Base-by-base conservation (phyloP, 2,113 vertebrate species). In the Lamprotornis superbus region DNA sequence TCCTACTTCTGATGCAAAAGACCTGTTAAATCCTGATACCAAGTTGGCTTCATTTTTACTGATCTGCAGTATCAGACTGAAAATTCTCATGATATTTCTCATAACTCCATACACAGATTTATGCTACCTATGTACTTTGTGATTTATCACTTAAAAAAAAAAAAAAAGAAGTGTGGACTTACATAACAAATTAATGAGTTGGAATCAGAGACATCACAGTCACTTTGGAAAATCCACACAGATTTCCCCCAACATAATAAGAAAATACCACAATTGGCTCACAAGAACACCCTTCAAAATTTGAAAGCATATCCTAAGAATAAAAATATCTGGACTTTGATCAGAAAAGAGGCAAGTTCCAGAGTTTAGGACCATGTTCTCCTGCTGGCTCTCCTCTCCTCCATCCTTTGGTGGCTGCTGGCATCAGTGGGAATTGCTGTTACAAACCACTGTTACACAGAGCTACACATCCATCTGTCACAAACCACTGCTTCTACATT, bases 81-180 rank as follows among this genome's bases (percentile, higher is more conserved):
- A 84, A 65, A 84, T 53, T 81, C 83, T 59, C 65, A 49, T 47
- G 35, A 20, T 23, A 46, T 61, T 89, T 68, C 84, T 90, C 47
- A 18, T 31, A 85, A 88, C n/a, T 80, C 52, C 67, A 73, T 28
- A 69, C 18, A 77, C 12, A 76, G 61, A 83, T 46, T 86, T 88
- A 53, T n/a, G 67, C 47, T 82, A 84, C 63, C 49, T 59, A 53
- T 5, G 15, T 70, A 59, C 44, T 74, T 23, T 52, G 55, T 42
- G 47, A 63, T 63, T 47, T 59, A 83, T 40, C 31, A 21, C 44
- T 67, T 49, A 14, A 61, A 56, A 56, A 67, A 46, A 57, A 23
- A 19, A 49, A 42, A 42, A 40, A 40, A 39, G 39, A 39, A 49
- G 40, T 69, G 59, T 73, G 46, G 28, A 35, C 57, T 93, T 70